A percentile compares a stretch with the other conserved stretches of the same genome.
phyloP scores from a whole-genome alignment of 2,888 invertebrate species.

The Leistus spinibarbis region DNA sequence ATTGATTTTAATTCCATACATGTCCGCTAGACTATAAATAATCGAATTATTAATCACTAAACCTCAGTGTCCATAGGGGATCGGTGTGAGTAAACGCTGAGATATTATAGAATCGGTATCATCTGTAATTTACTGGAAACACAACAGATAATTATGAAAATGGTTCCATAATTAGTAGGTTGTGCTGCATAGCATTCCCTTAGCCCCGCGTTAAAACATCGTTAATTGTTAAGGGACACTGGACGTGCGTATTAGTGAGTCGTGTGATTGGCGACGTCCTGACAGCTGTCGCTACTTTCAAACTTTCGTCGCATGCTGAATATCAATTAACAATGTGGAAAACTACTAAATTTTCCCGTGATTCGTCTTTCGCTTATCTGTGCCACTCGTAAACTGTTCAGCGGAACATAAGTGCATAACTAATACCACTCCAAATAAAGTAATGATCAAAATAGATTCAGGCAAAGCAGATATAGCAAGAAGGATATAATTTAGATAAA shows the following conservation, averaged over 20 bases:
- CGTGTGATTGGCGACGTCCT: neutral
- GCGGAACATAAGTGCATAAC: no score
- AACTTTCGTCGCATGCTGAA: neutral
- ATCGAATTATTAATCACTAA: neutral
- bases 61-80: neutral
- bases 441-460: no score
- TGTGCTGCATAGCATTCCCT: neutral
- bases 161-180: neutral
- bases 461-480: no score
- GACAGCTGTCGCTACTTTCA: neutral
- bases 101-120: neutral
- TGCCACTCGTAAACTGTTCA: no score
- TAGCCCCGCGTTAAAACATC: neutral
- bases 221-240: neutral
- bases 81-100: neutral
- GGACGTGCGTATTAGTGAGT: neutral
- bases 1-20: neutral
- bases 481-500: no score
- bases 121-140: conserved; percentile 28
- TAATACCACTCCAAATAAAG: no score
- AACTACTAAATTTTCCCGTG: no score
- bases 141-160: conserved; percentile 25
- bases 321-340: neutral
- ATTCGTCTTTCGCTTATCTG: neutral
- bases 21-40: neutral